Evolutionary conservation across 2,888 invertebrate genomes (phyloP).

Genomic region (Ceriagrion tenellum): DNA sequence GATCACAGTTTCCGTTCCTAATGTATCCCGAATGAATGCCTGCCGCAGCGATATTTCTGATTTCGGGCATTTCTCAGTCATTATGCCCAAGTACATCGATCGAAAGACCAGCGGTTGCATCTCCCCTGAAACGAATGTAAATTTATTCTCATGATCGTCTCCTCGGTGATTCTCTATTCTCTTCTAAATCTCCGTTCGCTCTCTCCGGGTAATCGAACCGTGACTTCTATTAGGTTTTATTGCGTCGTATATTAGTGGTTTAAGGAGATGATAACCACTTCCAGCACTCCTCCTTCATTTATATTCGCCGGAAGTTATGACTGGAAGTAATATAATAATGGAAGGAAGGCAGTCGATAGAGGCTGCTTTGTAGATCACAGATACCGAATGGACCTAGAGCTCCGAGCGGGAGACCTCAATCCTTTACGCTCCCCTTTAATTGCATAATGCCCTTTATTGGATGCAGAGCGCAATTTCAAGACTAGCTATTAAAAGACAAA

Average conservation of each 20-base stretch:
- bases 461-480: background rate
- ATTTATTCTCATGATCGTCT: background rate
- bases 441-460: slow-evolving; percentile 16
- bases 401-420: background rate
- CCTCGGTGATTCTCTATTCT: background rate
- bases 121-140: background rate
- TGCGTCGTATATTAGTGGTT: background rate
- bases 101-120: background rate
- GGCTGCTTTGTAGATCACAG: background rate
- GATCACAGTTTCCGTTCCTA: background rate
- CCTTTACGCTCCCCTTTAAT: background rate
- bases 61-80: background rate
- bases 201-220: background rate
- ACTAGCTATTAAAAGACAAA: background rate
- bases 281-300: background rate
- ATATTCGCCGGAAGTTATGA: background rate
- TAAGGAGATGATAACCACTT: background rate
- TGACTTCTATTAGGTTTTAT: background rate
- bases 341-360: background rate
- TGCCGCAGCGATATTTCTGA: background rate
- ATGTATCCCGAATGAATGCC: background rate
- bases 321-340: background rate
- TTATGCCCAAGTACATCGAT: background rate
- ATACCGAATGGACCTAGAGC: background rate
- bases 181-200: background rate